Percentiles rank a stretch among this genome's conserved stretches.
These are phyloP conservation scores for Apocrypta bakeri DNA, from an alignment of 1,140 invertebrate genomes.

Conservation along the genomic window DNA sequence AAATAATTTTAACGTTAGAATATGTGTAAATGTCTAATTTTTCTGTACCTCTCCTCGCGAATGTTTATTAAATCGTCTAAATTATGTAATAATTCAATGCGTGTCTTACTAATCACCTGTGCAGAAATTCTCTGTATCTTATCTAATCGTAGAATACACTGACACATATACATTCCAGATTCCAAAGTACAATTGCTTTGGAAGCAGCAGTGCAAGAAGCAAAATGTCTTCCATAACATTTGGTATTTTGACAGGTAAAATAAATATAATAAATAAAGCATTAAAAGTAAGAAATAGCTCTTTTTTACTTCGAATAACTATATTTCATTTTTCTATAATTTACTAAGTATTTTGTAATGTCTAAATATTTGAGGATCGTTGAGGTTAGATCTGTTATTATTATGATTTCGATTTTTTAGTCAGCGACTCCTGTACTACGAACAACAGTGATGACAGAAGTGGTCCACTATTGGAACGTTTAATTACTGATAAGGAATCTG, in stretches of 20 bases:
- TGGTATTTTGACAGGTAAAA: slow-evolving; percentile 64
- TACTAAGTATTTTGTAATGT: not conserved
- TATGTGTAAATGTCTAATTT: slow-evolving; percentile 12
- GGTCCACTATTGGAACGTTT: slow-evolving; percentile 75
- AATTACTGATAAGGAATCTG: slow-evolving; percentile 71
- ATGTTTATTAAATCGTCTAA: not conserved
- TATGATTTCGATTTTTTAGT: slow-evolving; percentile 70
- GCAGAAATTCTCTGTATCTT: not conserved
- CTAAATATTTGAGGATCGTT: too few relatives aligned
- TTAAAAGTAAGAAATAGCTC: too few relatives aligned
- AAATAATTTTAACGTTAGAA: slow-evolving; percentile 44
- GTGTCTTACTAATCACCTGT: not conserved
- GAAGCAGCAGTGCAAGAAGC: not conserved
- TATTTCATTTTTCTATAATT: not conserved
- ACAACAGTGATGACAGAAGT: slow-evolving; percentile 76
- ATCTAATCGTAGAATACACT: not conserved
- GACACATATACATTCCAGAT: too few relatives aligned
- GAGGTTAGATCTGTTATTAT: slow-evolving; percentile 44
- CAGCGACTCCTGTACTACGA: slow-evolving; percentile 80
- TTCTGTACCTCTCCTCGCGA: slow-evolving; percentile 14
- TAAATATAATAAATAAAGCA: slow-evolving; percentile 8
- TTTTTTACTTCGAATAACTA: too few relatives aligned
- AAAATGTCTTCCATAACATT: slow-evolving; percentile 60
- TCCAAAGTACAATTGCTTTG: not conserved
- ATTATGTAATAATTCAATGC: not conserved